Percentiles rank a stretch among this genome's conserved stretches.
phyloP scores from a whole-genome alignment of 2,888 invertebrate species.

The Biston stratarius region DNA sequence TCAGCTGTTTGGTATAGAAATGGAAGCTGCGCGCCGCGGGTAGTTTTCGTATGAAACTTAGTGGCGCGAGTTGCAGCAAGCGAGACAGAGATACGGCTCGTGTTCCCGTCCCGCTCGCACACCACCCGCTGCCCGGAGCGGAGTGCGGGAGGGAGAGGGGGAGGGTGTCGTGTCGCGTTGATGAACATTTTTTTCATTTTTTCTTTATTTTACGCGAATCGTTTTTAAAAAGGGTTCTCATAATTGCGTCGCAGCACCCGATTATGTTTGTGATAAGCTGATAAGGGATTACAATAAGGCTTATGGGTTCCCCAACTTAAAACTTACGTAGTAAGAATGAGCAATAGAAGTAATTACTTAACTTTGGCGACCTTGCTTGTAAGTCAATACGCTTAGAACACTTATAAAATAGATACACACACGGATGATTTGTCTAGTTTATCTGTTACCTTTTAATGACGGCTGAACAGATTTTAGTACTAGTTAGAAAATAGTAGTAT shows the following conservation, averaged over 20 bases:
- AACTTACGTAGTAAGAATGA: neutral
- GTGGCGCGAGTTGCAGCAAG: conserved; percentile 81
- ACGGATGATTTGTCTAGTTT: no score
- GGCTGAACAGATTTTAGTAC: no score
- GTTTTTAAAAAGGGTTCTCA: conserved; percentile 86
- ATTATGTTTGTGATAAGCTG: conserved; percentile 79
- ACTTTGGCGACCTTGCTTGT: no score
- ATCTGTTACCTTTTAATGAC: no score
- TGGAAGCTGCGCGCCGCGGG: conserved; percentile 78
- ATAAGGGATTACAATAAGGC: conserved; percentile 41
- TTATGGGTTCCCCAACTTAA: neutral
- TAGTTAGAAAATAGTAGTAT: no score
- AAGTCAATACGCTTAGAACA: no score
- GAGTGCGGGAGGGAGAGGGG: conserved; percentile 55
- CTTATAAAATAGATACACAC: no score
- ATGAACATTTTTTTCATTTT: conserved; percentile 86
- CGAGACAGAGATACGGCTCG: conserved; percentile 61
- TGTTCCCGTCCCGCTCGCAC: conserved; percentile 61
- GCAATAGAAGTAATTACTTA: no score
- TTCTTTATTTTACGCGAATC: conserved; percentile 85
- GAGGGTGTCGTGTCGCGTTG: conserved; percentile 83
- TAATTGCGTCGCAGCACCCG: conserved; percentile 81
- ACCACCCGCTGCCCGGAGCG: conserved; percentile 79
- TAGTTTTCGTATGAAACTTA: conserved; percentile 84
- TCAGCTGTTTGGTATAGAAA: conserved; percentile 52